Conservation (phyloP, 1,140 invertebrate genomes). For the Centruroides sculpturatus region DNA sequence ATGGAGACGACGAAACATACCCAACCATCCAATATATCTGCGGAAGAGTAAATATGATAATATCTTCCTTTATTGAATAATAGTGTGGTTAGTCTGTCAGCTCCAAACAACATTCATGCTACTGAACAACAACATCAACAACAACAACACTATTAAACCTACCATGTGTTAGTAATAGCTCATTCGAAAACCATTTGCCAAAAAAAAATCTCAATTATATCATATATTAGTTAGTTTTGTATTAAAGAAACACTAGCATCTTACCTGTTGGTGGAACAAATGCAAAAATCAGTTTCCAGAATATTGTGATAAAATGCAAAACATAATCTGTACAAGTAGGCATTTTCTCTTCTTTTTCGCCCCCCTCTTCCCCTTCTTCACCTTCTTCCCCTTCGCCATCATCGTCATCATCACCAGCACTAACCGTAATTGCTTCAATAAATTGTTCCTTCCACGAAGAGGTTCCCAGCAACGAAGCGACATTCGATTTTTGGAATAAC, state of each 20-base stretch:
- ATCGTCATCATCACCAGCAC: conserved; percentile 33
- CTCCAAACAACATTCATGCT: too few relatives aligned
- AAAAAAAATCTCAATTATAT: too few relatives aligned
- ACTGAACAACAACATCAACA: too few relatives aligned
- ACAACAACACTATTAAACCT: too few relatives aligned
- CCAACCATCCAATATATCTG: conserved; percentile 46
- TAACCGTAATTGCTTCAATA: conserved; percentile 85
- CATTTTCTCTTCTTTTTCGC: conserved; percentile 35
- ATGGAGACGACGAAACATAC: conserved; percentile 87
- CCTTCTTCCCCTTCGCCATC: conserved; percentile 7
- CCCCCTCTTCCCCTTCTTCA: conserved; percentile 8
- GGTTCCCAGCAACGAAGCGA: conserved; percentile 82
- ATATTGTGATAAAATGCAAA: conserved; percentile 85
- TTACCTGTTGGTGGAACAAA: conserved; percentile 94
- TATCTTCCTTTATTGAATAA: too few relatives aligned
- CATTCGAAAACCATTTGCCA: too few relatives aligned
- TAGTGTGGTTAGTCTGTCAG: too few relatives aligned
- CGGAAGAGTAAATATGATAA: too few relatives aligned
- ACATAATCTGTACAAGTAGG: conserved; percentile 72
- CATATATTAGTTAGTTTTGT: too few relatives aligned
- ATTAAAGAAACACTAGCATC: neutral
- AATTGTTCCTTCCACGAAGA: conserved; percentile 98
- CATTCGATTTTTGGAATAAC: conserved; percentile 87
- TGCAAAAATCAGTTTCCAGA: conserved; percentile 96
- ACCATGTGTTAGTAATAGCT: too few relatives aligned